These are phyloP conservation scores for Cryptus armator DNA, from an alignment of 2,888 invertebrate species.

Conservation along the genomic window DNA sequence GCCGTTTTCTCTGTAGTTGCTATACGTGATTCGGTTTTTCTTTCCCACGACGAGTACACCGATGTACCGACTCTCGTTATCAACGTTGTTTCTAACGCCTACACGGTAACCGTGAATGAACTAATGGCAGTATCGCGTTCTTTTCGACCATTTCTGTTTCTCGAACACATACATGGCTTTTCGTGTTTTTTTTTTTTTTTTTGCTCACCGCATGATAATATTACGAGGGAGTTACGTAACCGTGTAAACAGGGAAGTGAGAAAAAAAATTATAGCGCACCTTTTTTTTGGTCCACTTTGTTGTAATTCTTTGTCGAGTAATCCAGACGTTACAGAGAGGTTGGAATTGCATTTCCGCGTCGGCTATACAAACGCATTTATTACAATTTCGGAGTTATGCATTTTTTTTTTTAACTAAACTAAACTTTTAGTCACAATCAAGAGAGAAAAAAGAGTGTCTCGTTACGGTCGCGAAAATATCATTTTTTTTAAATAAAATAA, in stretches of 20 bases:
- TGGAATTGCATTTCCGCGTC: too few relatives aligned
- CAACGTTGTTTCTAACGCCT: constrained; percentile 21
- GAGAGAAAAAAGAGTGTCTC: too few relatives aligned
- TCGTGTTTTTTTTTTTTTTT: constrained; percentile 2
- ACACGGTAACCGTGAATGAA: constrained; percentile 35
- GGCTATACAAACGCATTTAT: too few relatives aligned
- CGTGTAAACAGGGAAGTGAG: background rate
- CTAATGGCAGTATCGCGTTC: constrained; percentile 56
- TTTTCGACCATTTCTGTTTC: background rate
- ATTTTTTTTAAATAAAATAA: too few relatives aligned
- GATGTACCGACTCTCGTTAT: constrained; percentile 15
- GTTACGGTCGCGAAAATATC: too few relatives aligned
- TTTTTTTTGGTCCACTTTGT: background rate
- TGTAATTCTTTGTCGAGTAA: background rate
- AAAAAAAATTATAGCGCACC: background rate
- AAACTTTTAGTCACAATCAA: too few relatives aligned
- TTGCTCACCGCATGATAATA: background rate
- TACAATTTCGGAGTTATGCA: too few relatives aligned
- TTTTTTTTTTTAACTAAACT: too few relatives aligned
- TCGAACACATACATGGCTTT: constrained; percentile 61
- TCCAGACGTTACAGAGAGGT: too few relatives aligned
- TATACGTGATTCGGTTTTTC: constrained; percentile 29
- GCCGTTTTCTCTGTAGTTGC: constrained; percentile 31
- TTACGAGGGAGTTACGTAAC: background rate
- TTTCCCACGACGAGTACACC: constrained; percentile 30